Percentiles rank a stretch among this genome's conserved stretches.
phyloP scores from a whole-genome alignment of 2,797 vertebrate genomes.

The Gambusia yucatana region DNA sequence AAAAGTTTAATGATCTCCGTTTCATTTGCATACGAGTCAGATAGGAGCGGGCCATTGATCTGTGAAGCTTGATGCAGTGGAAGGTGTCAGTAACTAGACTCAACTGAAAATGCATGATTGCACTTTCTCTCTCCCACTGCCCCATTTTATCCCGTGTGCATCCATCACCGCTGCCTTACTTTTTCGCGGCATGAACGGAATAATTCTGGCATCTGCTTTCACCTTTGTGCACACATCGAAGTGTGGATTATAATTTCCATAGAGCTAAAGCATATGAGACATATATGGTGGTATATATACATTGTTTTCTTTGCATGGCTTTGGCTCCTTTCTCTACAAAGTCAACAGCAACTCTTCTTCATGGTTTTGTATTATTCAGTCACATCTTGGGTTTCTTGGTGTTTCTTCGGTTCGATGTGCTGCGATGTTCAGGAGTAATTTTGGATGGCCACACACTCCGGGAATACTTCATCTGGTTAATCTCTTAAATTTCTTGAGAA shows the following conservation, averaged over 20 bases:
- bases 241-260: conserved; percentile 20
- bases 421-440: neutral
- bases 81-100: conserved; percentile 69
- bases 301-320: conserved; percentile 39
- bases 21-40: conserved; percentile 79
- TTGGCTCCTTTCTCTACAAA: conserved; percentile 10
- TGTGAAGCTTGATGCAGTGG: conserved; percentile 63
- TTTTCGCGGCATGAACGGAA: conserved; percentile 18
- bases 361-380: neutral
- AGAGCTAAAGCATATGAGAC: conserved; percentile 28
- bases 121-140: conserved; percentile 21
- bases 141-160: conserved; percentile 35
- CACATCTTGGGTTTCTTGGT: neutral
- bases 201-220: conserved; percentile 41
- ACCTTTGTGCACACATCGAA: conserved; percentile 37
- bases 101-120: conserved; percentile 54
- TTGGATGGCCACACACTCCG: neutral
- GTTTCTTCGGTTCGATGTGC: neutral
- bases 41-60: conserved; percentile 70
- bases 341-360: neutral
- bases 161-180: conserved; percentile 40
- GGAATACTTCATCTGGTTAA: neutral
- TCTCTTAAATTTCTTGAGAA: too few relatives aligned
- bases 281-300: neutral
- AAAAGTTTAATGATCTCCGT: conserved; percentile 77